A percentile compares a stretch with the other conserved stretches of the same genome.
Evolutionary conservation across 2,888 invertebrate genomes (phyloP).

Genomic region (Trichogramma evanescens): DNA sequence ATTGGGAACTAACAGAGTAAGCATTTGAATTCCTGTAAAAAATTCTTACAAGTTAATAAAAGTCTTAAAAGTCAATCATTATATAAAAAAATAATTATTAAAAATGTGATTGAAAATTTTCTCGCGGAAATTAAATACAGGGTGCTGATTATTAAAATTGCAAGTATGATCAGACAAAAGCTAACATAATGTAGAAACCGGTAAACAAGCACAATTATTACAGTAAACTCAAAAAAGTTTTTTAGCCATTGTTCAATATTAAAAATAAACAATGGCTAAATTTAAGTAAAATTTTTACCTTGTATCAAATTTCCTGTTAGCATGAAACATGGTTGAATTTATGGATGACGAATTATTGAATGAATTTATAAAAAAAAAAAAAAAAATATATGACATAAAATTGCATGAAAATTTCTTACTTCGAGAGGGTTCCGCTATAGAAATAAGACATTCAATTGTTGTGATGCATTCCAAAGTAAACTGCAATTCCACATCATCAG

Average conservation of each 20-base stretch:
- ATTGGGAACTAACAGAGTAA: conserved; percentile 83
- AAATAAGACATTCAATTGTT: conserved; percentile 68
- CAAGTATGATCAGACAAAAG: no score
- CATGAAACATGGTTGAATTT: conserved; percentile 35
- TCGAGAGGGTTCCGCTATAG: conserved; percentile 67
- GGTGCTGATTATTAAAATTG: no score
- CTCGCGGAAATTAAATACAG: no score
- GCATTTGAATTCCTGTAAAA: conserved; percentile 74
- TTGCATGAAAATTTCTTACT: conserved; percentile 53
- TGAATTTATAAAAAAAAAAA: background rate
- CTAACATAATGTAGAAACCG: background rate
- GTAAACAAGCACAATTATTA: conserved; percentile 6
- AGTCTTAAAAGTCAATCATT: background rate
- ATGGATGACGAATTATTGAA: conserved; percentile 6
- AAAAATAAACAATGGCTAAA: conserved; percentile 6
- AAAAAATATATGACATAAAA: conserved; percentile 4
- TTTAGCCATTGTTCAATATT: conserved; percentile 1
- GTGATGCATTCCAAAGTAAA: conserved; percentile 67
- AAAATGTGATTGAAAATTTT: no score
- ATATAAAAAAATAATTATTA: background rate
- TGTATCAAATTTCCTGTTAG: conserved; percentile 53
- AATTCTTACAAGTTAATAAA: background rate
- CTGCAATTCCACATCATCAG: conserved; percentile 62
- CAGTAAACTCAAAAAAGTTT: background rate
- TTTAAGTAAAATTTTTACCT: conserved; percentile 45